Evolutionary conservation across 2,888 invertebrate genomes (phyloP), one percentile per base, ranked within the genome.

Genomic region (Camptogramma bilineatum): DNA sequence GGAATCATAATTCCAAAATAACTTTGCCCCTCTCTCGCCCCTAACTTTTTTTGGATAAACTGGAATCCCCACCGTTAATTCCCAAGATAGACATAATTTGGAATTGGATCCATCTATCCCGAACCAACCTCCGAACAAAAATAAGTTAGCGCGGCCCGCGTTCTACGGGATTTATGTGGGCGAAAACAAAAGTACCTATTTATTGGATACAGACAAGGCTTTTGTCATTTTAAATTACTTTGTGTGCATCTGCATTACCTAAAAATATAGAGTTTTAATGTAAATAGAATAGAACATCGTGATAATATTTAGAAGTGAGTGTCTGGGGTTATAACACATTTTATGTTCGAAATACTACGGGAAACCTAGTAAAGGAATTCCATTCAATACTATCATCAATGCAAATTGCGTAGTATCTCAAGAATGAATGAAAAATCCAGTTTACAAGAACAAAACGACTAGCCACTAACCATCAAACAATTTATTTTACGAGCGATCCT

Each of bases 71-170:
- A 84, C 83, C 85, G 92, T 90, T 91, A 91, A 94, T 93, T 94
- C 93, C 93, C 93, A 93, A 92, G 93, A 92, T 90, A 92, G 89
- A 92, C 91, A 93, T 94, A 93, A 93, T 93, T 94, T 92, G 91
- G 93, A 93, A 94, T 94, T 94, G 93, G 93, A 93, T 93, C 91
- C 93, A 93, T 93, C 91, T 92, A 93, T 93, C 91, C 89, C 87
- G 83, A 76, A 64, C 68, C 85, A 86, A 85, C 85, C 86, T 88
- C 84, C 89, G 88, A 85, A 90, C 90, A 88, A 89, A 92, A 91
- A 91, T 93, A 91, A 88, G 88, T 89, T 88, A 86, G 84, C 85
- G 80, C 80, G 80, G 72, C 74, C 77, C 72, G 71, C 68, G 76
- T 79, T 82, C 81, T 80, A 78, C 81, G 75, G 82, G 85, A 88